Base-by-base conservation (phyloP, 2,888 invertebrate species). In the Linnaemya tessellans region DNA sequence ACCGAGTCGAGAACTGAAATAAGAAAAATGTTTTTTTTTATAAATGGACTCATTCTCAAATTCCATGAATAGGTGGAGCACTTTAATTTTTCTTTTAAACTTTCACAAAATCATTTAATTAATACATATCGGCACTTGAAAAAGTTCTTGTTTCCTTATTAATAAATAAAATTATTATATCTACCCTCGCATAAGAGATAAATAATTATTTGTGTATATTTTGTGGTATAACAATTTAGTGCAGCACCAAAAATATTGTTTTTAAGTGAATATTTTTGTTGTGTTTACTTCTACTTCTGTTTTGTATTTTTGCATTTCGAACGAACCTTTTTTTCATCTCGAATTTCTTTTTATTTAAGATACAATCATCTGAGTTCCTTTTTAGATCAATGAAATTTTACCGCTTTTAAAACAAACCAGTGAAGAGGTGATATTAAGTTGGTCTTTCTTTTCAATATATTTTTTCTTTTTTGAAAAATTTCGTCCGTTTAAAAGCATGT, bases 331-430 rank as follows among this genome's bases (percentile, higher is more conserved):
- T 77, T 82, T 74, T 43, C 68, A 60, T 15, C 5, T 41, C 73
- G 30, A 74, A 15, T 67, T 67, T 60, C 60, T 49, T 51, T 58
- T 46, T n/a, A 67, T 18, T 30, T 43, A 0, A 79, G 75, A 80
- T 80, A 75, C 82, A 65, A 74, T 81, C 81, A 74, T 74, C 81
- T 70, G 70, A 67, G 71, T 77, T 80, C 73, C 83, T 25, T 79
- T 74, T 74, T 41, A 86, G 86, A 86, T 86, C 86, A 86, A 86
- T 84, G 80, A 84, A 64, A 84, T 81, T 77, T 68, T 74, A 86
- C 86, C 86, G 86, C 86, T 70, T 65, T 64, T 41, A n/a, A 43
- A 60, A n/a, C 15, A 70, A 22, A 10, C 51, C 58, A 25, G 15
- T n/a, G 46, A n/a, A 38, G n/a, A 25, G 18, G 51, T 60, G 51